Evolutionary conservation across 2,113 vertebrate species (phyloP).

Genomic region (Phrynocephalus versicolor): DNA sequence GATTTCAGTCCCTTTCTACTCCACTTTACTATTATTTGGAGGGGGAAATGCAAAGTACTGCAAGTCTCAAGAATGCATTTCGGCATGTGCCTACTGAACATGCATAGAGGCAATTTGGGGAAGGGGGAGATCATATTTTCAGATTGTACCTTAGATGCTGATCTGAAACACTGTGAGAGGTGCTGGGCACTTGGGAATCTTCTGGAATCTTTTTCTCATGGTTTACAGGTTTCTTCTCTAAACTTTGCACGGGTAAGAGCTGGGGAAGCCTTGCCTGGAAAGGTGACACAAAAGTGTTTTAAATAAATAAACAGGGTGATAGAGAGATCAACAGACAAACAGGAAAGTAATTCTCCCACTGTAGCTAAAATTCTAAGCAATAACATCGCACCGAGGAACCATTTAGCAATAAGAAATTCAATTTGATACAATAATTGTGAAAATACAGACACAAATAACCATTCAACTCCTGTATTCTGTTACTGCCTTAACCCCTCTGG

Average conservation of each 20-base stretch:
- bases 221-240: constrained; percentile 36
- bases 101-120: background rate
- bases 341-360: constrained; percentile 53
- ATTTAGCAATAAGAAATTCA: constrained; percentile 5
- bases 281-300: background rate
- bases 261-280: constrained; percentile 1
- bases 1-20: background rate
- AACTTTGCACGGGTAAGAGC: constrained; percentile 39
- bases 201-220: constrained; percentile 46
- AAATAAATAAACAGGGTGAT: background rate
- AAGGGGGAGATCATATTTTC: background rate
- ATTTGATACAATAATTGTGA: background rate
- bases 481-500: background rate
- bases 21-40: background rate
- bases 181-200: constrained; percentile 17
- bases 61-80: background rate
- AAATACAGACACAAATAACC: background rate
- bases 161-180: constrained; percentile 34
- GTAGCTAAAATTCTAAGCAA: constrained; percentile 30
- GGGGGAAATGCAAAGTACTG: background rate
- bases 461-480: background rate
- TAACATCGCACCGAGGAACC: background rate
- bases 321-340: background rate
- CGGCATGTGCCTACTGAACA: background rate
- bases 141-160: constrained; percentile 66